phyloP scores from a whole-genome alignment of 30 jellyfish, hydroid and myxozoan genomes.

The Aurelia aurita complex sp. Pacific region DNA sequence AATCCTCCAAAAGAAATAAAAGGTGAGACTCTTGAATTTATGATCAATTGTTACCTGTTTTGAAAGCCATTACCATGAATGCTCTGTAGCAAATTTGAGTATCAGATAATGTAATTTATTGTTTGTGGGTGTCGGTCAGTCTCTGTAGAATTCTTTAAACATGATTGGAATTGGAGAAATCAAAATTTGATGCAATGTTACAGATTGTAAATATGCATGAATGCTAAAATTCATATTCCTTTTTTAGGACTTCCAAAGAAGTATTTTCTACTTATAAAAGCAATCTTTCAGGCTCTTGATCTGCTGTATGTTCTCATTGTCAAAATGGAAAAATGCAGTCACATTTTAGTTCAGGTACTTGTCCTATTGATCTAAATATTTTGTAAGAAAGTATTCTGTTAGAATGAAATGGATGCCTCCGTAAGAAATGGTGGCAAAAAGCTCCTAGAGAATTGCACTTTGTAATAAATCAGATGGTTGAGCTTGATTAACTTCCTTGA shows the following conservation, averaged over 20 bases:
- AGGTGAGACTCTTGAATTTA: constrained; percentile 3
- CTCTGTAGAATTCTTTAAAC: no score
- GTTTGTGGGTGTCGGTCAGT: no score
- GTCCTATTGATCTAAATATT: not conserved
- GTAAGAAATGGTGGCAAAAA: no score
- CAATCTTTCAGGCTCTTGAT: constrained; percentile 29
- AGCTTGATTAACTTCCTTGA: no score
- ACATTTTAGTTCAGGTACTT: constrained; percentile 60
- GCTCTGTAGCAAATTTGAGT: not conserved
- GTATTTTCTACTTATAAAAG: constrained; percentile 8
- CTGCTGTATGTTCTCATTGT: constrained; percentile 20
- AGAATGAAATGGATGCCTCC: no score
- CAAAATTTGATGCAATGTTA: no score
- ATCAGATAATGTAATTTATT: not conserved
- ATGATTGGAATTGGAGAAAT: no score
- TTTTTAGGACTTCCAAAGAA: constrained; percentile 50
- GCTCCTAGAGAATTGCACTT: no score
- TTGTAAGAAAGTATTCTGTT: no score
- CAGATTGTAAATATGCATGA: not conserved
- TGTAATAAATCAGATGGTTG: no score
- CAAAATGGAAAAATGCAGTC: constrained; percentile 35
- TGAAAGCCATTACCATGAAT: not conserved
- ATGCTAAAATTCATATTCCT: not conserved
- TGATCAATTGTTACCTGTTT: no score
- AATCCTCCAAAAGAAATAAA: constrained; percentile 14